Evolutionary conservation across 2,113 vertebrate genomes (phyloP).

Genomic region (Mesoclemmys tuberculata): DNA sequence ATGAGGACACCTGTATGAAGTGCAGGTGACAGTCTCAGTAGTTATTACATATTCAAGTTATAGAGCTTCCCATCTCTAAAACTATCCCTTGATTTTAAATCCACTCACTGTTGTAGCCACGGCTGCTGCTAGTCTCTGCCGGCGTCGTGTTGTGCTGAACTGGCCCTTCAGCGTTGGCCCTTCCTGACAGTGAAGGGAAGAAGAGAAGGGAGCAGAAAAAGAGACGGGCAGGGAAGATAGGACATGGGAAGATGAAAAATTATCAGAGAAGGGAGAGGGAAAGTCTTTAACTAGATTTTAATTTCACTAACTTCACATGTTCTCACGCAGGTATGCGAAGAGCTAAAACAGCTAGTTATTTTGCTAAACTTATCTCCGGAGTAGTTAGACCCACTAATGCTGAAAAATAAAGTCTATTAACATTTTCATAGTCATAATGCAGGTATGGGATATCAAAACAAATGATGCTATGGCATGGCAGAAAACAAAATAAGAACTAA

Average conservation of each 20-base stretch:
- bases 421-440: slow-evolving; percentile 15
- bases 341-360: not conserved
- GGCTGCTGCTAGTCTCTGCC: slow-evolving; percentile 85
- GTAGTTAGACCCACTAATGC: not conserved
- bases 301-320: slow-evolving; percentile 51
- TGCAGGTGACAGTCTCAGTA: slow-evolving; percentile 27
- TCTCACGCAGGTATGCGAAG: slow-evolving; percentile 49
- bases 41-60: slow-evolving; percentile 6
- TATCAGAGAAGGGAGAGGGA: slow-evolving; percentile 77
- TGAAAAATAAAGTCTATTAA: not conserved
- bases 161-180: slow-evolving; percentile 84
- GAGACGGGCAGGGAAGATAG: slow-evolving; percentile 63
- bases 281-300: slow-evolving; percentile 70
- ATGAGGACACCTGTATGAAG: slow-evolving; percentile 10
- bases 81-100: slow-evolving; percentile 74
- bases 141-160: slow-evolving; percentile 81
- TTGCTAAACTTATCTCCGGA: slow-evolving; percentile 11
- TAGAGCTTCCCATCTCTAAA: slow-evolving; percentile 62
- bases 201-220: slow-evolving; percentile 75
- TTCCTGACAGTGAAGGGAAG: slow-evolving; percentile 85
- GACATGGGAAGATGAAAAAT: slow-evolving; percentile 66
- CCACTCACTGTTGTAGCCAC: slow-evolving; percentile 88
- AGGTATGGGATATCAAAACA: slow-evolving; percentile 46
- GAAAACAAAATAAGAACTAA: not conserved
- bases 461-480: slow-evolving; percentile 28